These are phyloP conservation scores for Geodia barretti DNA, from an alignment of 37 sponge, comb jelly and placozoan genomes.

Conservation along the genomic window DNA sequence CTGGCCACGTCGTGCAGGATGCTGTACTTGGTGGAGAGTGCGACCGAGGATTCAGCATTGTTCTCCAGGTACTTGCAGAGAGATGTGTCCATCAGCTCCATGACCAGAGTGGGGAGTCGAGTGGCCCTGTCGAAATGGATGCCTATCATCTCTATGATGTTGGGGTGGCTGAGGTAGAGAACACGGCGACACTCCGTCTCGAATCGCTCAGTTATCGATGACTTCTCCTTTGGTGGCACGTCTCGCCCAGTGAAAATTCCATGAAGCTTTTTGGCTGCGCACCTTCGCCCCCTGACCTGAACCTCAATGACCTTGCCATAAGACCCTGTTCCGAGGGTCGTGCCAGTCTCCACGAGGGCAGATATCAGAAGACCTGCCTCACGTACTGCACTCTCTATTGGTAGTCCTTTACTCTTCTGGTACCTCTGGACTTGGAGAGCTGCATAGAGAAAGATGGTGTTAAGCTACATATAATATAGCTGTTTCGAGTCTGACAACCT, in stretches of 20 bases:
- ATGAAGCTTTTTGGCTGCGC: conserved; percentile 45
- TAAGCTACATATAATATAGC: neutral
- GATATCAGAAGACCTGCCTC: neutral
- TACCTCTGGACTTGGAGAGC: no score
- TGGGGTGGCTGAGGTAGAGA: conserved; percentile 19
- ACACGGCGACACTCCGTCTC: conserved; percentile 19
- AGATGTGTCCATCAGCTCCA: conserved; percentile 23
- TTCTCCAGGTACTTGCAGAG: conserved; percentile 11
- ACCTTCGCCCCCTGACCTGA: conserved; percentile 15
- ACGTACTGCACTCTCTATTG: neutral
- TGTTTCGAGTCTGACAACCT: neutral
- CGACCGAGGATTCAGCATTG: neutral
- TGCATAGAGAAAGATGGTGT: neutral
- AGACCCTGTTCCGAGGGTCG: conserved; percentile 14
- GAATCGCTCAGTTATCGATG: neutral
- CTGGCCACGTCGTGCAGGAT: conserved; percentile 34
- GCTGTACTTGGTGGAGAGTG: conserved; percentile 11
- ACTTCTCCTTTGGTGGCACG: neutral
- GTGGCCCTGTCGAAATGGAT: conserved; percentile 5
- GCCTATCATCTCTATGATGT: conserved; percentile 44
- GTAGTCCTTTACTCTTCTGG: no score
- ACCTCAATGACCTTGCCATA: conserved; percentile 24
- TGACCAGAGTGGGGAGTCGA: conserved; percentile 21
- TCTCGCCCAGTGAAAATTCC: neutral
- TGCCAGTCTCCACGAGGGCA: neutral